Conservation (phyloP, 2,797 vertebrate species). For the Meda fulgida region DNA sequence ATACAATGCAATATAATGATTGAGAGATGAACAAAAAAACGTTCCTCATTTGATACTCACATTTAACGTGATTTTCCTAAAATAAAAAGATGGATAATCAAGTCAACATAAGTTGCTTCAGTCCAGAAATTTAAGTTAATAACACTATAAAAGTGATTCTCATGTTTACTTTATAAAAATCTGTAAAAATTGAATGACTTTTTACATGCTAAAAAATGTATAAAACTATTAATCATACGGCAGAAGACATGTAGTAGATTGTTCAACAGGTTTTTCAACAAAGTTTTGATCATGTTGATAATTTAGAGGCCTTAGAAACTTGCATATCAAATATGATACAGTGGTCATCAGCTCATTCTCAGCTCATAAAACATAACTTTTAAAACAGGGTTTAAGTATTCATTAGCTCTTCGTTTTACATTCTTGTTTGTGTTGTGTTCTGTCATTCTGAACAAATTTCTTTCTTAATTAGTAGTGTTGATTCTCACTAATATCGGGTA, state of each 20-base stretch:
- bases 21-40: too few species aligned
- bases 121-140: too few species aligned
- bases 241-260: too few species aligned
- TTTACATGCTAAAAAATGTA: background rate
- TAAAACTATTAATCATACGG: background rate
- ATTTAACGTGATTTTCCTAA: too few species aligned
- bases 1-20: too few species aligned
- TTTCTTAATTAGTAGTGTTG: background rate
- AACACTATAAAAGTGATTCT: too few species aligned
- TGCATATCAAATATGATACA: background rate
- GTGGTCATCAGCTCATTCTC: background rate
- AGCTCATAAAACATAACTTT: background rate
- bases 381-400: background rate
- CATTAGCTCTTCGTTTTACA: background rate
- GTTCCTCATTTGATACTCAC: too few species aligned
- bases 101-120: too few species aligned
- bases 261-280: background rate
- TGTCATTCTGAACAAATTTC: background rate
- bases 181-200: too few species aligned
- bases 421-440: background rate
- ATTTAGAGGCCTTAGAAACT: background rate
- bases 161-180: background rate
- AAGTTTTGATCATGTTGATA: background rate
- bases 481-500: background rate
- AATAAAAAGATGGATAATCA: too few species aligned